Evolutionary conservation across 1,140 invertebrate species (phyloP), one percentile per base, ranked within the genome.

Genomic region (Solen grandis): DNA sequence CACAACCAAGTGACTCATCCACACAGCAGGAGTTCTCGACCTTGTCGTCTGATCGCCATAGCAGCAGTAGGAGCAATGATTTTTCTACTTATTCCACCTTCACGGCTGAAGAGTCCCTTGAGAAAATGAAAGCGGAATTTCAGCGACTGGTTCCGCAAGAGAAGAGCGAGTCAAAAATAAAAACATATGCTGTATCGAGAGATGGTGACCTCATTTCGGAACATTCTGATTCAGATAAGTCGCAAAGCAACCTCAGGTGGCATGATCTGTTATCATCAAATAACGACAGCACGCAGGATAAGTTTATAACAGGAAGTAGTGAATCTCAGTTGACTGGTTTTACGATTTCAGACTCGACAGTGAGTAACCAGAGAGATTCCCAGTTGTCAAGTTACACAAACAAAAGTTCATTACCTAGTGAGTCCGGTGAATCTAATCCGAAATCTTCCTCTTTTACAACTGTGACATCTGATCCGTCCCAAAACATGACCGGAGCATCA

Each of bases 381-480:
- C 35, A 60, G 19, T 25, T 68, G 14, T 69, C 65, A 14, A 62
- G 57, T 54, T 68, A 55, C 14, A 69, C 65, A 1, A 38, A 69
- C n/a, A 68, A 66, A 66, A 69, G 63, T 68, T 59, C 65, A 46
- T 35, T 65, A 25, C 31, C 27, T 25, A 78, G 63, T 50, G 63
- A 52, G 57, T 59, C 65, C 25, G 27, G 25, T 22, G 62, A 55
- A 16, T 36, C 75, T n/a, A 68, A 78, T 25, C 75, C 63, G 0
- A 78, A 78, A 22, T 78, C 75, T 13, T 78, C 75, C 2, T 78
- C 75, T 2, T 78, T 78, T 29, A 78, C 75, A 0, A 78, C 62
- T 25, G 75, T 78, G 8, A 78, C 75, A 3, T 78, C 75, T n/a
- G 83, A 85, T 8, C 46, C 33, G 4, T 78, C 79, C 16, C 57